Evolutionary conservation across 1,140 invertebrate species (phyloP), one percentile per base, ranked within the genome.

Genomic region (Schlechtendalia chinensis): DNA sequence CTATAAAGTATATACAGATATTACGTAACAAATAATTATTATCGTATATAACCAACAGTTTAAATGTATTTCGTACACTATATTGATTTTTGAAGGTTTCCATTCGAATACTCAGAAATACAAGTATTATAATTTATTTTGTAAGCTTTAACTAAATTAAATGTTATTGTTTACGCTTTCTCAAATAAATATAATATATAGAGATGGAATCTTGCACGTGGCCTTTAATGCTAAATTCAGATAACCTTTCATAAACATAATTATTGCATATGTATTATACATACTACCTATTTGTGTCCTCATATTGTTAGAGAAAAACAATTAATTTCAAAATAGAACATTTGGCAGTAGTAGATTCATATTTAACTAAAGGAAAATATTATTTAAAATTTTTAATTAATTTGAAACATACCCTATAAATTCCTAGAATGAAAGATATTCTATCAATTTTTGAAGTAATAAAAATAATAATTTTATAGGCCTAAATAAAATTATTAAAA

Each of bases 181-280:
- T 24, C 22, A 29, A 4, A 72, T 17, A 71, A 27, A 72, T 29
- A 72, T 32, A 29, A 63, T 63, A 27, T 71, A 71, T 54, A 16
- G 14, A 5, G 17, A 72, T 17, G 5, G 47, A 72, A 54, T 53
- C 69, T 54, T 19, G 11, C 69, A 72, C 24, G 69, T 72, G 69
- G 27, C 69, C 69, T 72, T 54, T 54, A 72, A 54, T 53, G 17
- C 50, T 72, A 72, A 72, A 72, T 72, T 72, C 53, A 72, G 69
- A 72, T 72, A 72, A 54, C 69, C 69, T 53, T 72, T 72, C 11
- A 12, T 72, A 54, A 72, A 72, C 47, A 17, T 29, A 72, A 72
- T 72, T 29, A 72, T 71, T 71, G 17, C n/a, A n/a, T n/a, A n/a
- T n/a, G n/a, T n/a, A n/a, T n/a, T n/a, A n/a, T n/a, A n/a, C 22